Percentiles rank a stretch among this genome's conserved stretches.
These are phyloP conservation scores for Panthera leo DNA, from an alignment of 2,113 vertebrate genomes.

Conservation along the genomic window DNA sequence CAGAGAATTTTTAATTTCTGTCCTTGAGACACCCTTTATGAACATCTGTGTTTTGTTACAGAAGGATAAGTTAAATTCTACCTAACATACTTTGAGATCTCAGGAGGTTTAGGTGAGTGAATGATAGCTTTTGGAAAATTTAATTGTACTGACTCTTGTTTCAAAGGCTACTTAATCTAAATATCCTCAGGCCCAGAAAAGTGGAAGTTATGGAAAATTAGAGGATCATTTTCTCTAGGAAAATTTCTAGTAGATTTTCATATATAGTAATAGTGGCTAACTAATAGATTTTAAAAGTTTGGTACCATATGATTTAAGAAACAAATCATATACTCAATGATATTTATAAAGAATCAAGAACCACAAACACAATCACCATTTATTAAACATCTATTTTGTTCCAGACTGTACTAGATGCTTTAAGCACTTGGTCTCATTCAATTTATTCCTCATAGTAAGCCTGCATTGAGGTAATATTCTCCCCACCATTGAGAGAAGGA, in stretches of 20 bases:
- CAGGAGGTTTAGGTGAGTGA: neutral
- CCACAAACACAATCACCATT: neutral
- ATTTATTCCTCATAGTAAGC: neutral
- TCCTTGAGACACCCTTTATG: neutral
- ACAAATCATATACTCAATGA: neutral
- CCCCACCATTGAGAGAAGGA: neutral
- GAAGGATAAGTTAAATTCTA: neutral
- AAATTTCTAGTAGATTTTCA: neutral
- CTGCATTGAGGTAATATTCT: neutral
- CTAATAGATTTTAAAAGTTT: neutral
- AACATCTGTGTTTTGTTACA: neutral
- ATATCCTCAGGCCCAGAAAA: neutral
- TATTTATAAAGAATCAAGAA: neutral
- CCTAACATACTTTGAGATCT: neutral
- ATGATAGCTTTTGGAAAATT: neutral
- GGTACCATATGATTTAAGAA: neutral
- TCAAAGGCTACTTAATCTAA: slow-evolving; percentile 13
- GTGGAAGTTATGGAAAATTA: neutral
- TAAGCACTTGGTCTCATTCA: neutral
- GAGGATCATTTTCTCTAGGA: neutral
- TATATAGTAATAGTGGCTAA: neutral
- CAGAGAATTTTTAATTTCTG: neutral
- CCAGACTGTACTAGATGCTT: neutral
- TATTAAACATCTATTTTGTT: neutral
- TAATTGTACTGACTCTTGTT: neutral